These are phyloP conservation scores for Seriola aureovittata DNA, from an alignment of 2,113 vertebrate species.

Conservation along the genomic window DNA sequence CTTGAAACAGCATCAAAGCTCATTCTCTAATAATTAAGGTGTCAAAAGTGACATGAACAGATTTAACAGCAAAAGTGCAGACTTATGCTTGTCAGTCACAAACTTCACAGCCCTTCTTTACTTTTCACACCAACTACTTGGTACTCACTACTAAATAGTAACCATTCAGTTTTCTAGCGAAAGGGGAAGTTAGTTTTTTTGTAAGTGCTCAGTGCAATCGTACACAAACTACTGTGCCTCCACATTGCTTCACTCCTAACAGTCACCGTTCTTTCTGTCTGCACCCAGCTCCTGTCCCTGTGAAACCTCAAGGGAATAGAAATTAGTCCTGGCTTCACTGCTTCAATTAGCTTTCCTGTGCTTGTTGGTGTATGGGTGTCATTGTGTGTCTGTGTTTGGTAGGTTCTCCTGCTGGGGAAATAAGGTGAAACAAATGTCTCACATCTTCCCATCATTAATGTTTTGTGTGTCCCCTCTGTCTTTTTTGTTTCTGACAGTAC, in stretches of 20 bases:
- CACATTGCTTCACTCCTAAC: conserved; percentile 25
- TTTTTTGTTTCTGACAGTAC: conserved; percentile 84
- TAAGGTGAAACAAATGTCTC: background rate
- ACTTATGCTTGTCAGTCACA: background rate
- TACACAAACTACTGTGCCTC: conserved; percentile 7
- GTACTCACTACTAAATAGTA: conserved; percentile 17
- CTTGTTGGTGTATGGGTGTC: background rate
- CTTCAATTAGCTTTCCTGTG: conserved; percentile 29
- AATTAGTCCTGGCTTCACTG: conserved; percentile 18
- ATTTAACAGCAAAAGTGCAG: background rate
- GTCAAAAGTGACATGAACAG: background rate
- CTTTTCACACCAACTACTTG: background rate
- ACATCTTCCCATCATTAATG: background rate
- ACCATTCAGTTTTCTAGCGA: background rate
- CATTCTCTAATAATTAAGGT: background rate
- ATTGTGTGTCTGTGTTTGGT: background rate
- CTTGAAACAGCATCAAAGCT: background rate
- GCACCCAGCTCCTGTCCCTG: background rate
- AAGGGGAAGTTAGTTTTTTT: conserved; percentile 42
- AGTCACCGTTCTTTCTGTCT: conserved; percentile 2
- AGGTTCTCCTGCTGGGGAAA: background rate
- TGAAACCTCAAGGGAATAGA: conserved; percentile 17
- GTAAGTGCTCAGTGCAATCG: conserved; percentile 4
- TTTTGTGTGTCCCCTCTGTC: conserved; percentile 18
- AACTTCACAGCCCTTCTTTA: background rate